Percentiles rank a stretch among this genome's conserved stretches.
phyloP scores from a whole-genome alignment of 2,113 vertebrate genomes.

The Chloebia gouldiae region DNA sequence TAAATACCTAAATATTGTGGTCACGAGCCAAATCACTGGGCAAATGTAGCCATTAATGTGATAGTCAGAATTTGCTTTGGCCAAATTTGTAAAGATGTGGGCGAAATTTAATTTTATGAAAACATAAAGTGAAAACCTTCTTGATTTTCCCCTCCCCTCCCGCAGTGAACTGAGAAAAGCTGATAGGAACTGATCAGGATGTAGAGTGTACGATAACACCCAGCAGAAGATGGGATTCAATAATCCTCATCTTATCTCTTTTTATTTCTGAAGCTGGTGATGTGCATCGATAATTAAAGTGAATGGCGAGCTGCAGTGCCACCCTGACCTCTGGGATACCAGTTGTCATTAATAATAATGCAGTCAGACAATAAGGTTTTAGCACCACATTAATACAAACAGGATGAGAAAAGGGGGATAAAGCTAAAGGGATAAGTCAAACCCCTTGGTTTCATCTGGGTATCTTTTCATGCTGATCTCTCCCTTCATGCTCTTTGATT shows the following conservation, averaged over 20 bases:
- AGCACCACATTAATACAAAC: constrained; percentile 18
- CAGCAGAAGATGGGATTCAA: background rate
- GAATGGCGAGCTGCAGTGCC: constrained; percentile 11
- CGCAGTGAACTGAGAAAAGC: background rate
- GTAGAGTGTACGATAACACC: background rate
- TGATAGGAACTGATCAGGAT: background rate
- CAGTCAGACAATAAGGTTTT: constrained; percentile 33
- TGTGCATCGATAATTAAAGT: constrained; percentile 41
- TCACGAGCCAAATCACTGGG: background rate
- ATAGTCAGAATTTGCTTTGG: background rate
- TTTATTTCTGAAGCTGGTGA: constrained; percentile 29
- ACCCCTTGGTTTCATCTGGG: background rate
- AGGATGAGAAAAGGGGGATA: background rate
- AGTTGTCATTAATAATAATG: constrained; percentile 38
- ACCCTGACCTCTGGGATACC: constrained; percentile 28
- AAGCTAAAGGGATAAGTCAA: constrained; percentile 48
- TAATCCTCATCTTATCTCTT: constrained; percentile 50
- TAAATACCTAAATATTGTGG: background rate
- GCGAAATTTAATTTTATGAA: background rate
- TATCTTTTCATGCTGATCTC: constrained; percentile 14
- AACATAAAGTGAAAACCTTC: background rate
- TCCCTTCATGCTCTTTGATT: constrained; percentile 40
- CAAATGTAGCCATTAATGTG: background rate
- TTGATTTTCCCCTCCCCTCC: background rate
- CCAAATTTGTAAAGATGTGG: background rate